Base-by-base conservation (phyloP, 2,113 vertebrate species). In the Blennius ocellaris region DNA sequence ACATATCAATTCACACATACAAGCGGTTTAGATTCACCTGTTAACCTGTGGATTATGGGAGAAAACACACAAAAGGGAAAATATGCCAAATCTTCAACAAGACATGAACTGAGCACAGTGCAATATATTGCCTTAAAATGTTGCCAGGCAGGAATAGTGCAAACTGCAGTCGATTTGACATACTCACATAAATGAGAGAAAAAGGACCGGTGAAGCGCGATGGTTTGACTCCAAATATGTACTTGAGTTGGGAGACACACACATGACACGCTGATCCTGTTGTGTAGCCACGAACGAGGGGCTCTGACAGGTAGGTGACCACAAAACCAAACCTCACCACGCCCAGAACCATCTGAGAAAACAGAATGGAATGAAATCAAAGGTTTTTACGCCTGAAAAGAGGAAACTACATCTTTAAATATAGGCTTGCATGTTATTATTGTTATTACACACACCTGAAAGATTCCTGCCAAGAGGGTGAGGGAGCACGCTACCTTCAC, bases 241-340 rank as follows among this genome's bases (percentile, higher is more conserved):
- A 95, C 83, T 98, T 99, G 52, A 99, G 93, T 87, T 99, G 98
- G 0, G 97, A 97, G 67, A 96, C 0, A 0, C 96, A 94, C 30
- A 98, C 98, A 0, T 98, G 96, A 64, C 94, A 78, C 0, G 97
- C 92, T 0, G 97, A 94, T 0, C 93, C 98, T 0, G 96, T 98
- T 30, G 96, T 98, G 69, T 99, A 99, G 49, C 94, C 95, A 0
- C 96, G 95, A 40, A 99, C 92, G 76, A 99, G 91, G 0, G 98
- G 97, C 58, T 99, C 97, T 0, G 97, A 99, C 38, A 99, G 94
- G 82, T 99, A 99, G 12, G 94, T 98, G 60, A 96, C 98, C 77
- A 99, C 95, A 0, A 99, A 98, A 40, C 97, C 98, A 1, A 99
- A 98, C 82, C 89, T 95, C 48, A 97, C 87, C 75, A 99, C 73